These are phyloP conservation scores for Epiblema foenella DNA, from an alignment of 2,888 invertebrate genomes.

Conservation along the genomic window DNA sequence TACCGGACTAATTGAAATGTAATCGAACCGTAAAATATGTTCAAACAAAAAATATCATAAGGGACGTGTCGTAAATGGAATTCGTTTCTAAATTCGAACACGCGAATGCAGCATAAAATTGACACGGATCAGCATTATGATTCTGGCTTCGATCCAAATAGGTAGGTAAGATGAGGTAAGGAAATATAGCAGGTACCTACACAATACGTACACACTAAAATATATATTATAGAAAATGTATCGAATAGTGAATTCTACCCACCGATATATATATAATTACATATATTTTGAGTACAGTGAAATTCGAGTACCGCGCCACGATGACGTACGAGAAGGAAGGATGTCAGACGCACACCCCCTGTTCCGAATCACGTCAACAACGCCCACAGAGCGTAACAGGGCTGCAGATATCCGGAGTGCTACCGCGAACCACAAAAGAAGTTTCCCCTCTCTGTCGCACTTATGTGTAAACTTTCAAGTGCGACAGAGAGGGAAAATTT, in stretches of 20 bases:
- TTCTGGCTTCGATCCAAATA: conserved; percentile 38
- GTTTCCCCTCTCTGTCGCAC: too few species aligned
- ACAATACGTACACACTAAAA: neutral
- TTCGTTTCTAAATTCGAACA: conserved; percentile 8
- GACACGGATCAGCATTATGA: conserved; percentile 33
- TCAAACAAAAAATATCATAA: neutral
- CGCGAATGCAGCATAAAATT: conserved; percentile 14
- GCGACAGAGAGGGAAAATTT: too few species aligned
- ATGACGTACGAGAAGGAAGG: neutral
- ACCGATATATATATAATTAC: conserved; percentile 11
- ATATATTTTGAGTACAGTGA: neutral
- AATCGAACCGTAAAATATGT: conserved; percentile 1
- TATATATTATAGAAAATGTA: neutral
- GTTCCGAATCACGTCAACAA: too few species aligned
- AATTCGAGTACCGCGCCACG: conserved; percentile 33
- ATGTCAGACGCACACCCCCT: neutral
- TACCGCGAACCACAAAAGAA: too few species aligned
- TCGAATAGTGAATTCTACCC: neutral
- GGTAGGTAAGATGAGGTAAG: conserved; percentile 9
- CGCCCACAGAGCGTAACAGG: too few species aligned
- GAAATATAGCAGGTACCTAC: neutral
- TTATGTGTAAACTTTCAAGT: too few species aligned
- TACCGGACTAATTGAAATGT: conserved; percentile 14
- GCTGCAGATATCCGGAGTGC: too few species aligned
- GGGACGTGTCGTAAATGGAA: neutral